Base-by-base conservation (phyloP, 2,113 vertebrate species). In the Pomatorhinus ruficollis region DNA sequence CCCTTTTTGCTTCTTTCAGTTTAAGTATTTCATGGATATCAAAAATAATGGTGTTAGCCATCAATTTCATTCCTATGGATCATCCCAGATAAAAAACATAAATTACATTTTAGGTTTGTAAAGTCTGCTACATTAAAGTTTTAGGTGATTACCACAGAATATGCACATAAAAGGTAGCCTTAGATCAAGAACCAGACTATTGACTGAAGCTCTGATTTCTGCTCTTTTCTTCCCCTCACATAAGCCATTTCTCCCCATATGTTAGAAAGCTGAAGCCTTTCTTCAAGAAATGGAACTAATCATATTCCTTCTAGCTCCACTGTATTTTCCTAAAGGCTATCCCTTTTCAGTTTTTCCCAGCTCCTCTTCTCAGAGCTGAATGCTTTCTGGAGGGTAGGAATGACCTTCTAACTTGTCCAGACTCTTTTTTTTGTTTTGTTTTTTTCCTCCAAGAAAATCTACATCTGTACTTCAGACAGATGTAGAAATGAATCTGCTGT, bases 11-110 rank as follows among this genome's bases (percentile, higher is more conserved):
- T 93, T 81, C 66, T 81, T 92, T 89, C 85, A 64, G 91, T 64
- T 92, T 64, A 95, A 96, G 88, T 86, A 92, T 95, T 97, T 97
- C 75, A 97, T 60, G 96, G 94, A 61, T 97, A 95, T 97, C 33
- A 96, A 85, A 95, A 93, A 86, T 95, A 96, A 96, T 90, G 71
- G 93, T 57, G 61, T 90, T 90, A 93, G 88, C 91, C 71, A 93
- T 90, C 83, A 61, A 56, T 93, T 95, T 97, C 63, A 95, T 92
- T 96, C 90, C 90, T 53, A 20, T 79, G 95, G 95, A 96, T 97
- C 93, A 97, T 93, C 95, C 89, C 83, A 97, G 95, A 96, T 97
- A 96, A 96, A 94, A 97, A 88, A 24, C 31, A 81, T 70, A 95
- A 97, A 97, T 97, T 97, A 90, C 75, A 84, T 93, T 94, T 95